Conservation (phyloP, 2,113 vertebrate genomes). For the Poeciliopsis turrubarensis region DNA sequence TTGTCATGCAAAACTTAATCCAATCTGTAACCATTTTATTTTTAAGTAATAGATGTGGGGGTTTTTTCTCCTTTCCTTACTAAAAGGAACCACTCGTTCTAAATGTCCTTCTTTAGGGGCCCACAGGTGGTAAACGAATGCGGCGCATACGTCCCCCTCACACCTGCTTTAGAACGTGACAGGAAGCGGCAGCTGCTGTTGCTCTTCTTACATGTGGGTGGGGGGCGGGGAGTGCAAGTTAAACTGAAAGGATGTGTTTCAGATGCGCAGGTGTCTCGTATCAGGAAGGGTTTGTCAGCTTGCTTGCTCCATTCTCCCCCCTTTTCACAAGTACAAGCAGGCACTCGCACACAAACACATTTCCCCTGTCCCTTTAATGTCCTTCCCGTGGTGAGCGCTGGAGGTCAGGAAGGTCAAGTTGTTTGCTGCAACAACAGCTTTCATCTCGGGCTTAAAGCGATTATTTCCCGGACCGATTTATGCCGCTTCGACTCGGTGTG, state of each 20-base stretch:
- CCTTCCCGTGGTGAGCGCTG: slow-evolving; percentile 38
- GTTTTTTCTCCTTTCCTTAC: background rate
- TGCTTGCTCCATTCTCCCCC: slow-evolving; percentile 1
- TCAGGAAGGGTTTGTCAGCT: background rate
- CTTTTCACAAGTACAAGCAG: background rate
- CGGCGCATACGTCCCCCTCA: background rate
- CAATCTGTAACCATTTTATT: background rate
- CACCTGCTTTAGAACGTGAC: background rate
- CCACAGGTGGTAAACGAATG: background rate
- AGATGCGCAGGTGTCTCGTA: slow-evolving; percentile 17
- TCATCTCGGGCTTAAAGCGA: slow-evolving; percentile 48
- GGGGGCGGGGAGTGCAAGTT: background rate
- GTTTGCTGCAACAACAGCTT: slow-evolving; percentile 35
- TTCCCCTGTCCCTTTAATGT: background rate
- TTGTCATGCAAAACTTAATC: background rate
- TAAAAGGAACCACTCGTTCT: background rate
- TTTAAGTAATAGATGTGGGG: background rate
- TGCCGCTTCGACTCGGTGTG: slow-evolving; percentile 6
- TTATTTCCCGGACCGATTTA: slow-evolving; percentile 24
- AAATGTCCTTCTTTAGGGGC: background rate
- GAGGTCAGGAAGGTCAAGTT: slow-evolving; percentile 46
- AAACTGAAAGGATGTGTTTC: background rate
- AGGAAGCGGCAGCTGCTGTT: background rate
- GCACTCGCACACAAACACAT: background rate
- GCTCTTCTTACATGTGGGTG: background rate